Base-by-base conservation (phyloP, 2,113 vertebrate genomes). In the Haliaeetus leucogaster region DNA sequence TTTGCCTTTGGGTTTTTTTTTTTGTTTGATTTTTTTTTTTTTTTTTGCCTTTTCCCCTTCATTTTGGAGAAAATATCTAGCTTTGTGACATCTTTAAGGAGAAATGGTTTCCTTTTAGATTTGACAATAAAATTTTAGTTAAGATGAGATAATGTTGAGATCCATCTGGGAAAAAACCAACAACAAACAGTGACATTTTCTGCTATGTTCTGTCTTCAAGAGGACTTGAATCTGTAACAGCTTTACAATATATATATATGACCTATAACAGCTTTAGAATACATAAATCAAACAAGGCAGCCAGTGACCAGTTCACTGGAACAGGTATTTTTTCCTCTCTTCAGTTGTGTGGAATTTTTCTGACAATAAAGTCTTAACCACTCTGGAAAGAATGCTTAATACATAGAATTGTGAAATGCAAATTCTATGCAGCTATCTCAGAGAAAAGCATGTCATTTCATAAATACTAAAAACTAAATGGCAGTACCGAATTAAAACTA, bases 391-490 rank as follows among this genome's bases (percentile, higher is more conserved):
- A 94, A 86, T 89, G 29, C 29, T 70, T 76, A 61, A 47, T 71
- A 70, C 40, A 56, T 53, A 77, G 82, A 95, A 92, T 50, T 82
- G n/a, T 89, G 43, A 97, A 83, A 82, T 74, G 56, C 32, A 68
- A 81, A 95, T 81, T 92, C 53, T 88, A 13, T 77, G 47, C 65
- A 92, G 67, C 86, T 92, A 18, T 94, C 59, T 85, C 56, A 55
- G 32, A 85, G 38, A 92, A 94, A 95, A 40, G 36, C 67, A 58
- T 73, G 34, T 62, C 9, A 56, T 79, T 82, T 95, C 45, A 68
- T 90, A 94, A 98, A 96, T 95, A 76, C 53, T 86, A 77, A 61
- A 66, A 95, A 22, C 34, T 91, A 95, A 97, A 97, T 81, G 53
- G 72, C 34, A 88, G 59, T 65, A 79, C 67, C 62, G 26, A 67